Base-by-base conservation (phyloP, 2,113 vertebrate genomes). In the Otolemur garnettii region DNA sequence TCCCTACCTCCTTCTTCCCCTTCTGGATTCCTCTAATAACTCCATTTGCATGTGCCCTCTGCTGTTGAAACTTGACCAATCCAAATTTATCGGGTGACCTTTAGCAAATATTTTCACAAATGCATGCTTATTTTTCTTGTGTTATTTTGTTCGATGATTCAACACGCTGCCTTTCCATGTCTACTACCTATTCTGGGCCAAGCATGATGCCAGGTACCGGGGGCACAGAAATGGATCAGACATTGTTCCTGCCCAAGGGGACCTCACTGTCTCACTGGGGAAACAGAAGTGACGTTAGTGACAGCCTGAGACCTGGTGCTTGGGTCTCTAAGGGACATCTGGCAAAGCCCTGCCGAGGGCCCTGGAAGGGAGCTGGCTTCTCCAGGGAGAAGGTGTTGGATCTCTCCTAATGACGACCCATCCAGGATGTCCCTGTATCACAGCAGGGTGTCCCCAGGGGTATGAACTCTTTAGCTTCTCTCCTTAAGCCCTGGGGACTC, bases 61-160 rank as follows among this genome's bases (percentile, higher is more conserved):
- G 12, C 50, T 91, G 30, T 79, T 95, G 71, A 60, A 89, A 80
- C 42, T 59, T 64, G 21, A 60, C 38, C 10, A 13, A 66, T 92
- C 1, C 53, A 38, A 87, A 91, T 53, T 38, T 12, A 42, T 30
- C 1, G 0, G 22, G 13, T 84, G 66, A 84, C 81, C 22, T 84
- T 97, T 90, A 84, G 45, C 33, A 86, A 45, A 69, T 33, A 50
- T 80, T 64, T 85, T 66, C 68, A n/a, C 13, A 53, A 89, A n/a
- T 6, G 59, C 69, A 30, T 30, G 57, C 57, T 42, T 90, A 8
- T 53, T 89, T 86, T 85, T 55, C 57, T 75, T 59, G 6, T 35
- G 11, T 91, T 59, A 26, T 21, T 84, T 81, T 35, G 72, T 77
- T 72, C 77, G 59, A 38, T 42, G 69, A 80, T 7, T 72, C 60